phyloP scores from a whole-genome alignment of 2,797 vertebrate species.

The Mormyrops attenuatus region DNA sequence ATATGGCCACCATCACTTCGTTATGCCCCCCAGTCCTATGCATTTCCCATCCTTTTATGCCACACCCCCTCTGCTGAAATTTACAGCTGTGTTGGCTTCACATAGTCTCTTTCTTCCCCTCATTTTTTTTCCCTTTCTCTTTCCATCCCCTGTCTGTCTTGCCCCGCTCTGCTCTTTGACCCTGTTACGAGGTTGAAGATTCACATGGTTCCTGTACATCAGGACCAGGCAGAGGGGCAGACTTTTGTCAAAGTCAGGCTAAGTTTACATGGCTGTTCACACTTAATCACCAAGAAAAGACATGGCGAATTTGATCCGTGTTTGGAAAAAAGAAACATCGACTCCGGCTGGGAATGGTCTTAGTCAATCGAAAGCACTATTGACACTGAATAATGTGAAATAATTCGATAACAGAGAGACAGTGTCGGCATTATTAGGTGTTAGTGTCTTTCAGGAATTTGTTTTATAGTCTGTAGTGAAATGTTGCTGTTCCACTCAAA shows the following conservation, averaged over 20 bases:
- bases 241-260: conserved; percentile 42
- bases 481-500: background rate
- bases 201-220: conserved; percentile 32
- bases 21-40: conserved; percentile 8
- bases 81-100: conserved; percentile 37
- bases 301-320: conserved; percentile 21
- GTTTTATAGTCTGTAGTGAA: background rate
- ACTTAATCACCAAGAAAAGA: conserved; percentile 36
- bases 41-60: conserved; percentile 26
- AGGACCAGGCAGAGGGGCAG: conserved; percentile 28
- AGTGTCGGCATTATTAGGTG: background rate
- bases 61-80: conserved; percentile 28
- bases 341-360: background rate
- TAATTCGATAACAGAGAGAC: background rate
- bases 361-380: background rate
- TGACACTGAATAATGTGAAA: background rate
- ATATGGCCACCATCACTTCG: conserved; percentile 43
- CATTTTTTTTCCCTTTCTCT: background rate
- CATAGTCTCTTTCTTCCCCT: background rate
- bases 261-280: conserved; percentile 49
- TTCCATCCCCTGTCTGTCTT: background rate
- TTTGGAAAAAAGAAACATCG: conserved; percentile 2
- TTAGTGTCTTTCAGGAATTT: background rate
- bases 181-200: conserved; percentile 38
- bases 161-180: conserved; percentile 26